These are phyloP conservation scores for Monochamus saltuarius DNA, from an alignment of 1,140 invertebrate genomes.

Conservation along the genomic window DNA sequence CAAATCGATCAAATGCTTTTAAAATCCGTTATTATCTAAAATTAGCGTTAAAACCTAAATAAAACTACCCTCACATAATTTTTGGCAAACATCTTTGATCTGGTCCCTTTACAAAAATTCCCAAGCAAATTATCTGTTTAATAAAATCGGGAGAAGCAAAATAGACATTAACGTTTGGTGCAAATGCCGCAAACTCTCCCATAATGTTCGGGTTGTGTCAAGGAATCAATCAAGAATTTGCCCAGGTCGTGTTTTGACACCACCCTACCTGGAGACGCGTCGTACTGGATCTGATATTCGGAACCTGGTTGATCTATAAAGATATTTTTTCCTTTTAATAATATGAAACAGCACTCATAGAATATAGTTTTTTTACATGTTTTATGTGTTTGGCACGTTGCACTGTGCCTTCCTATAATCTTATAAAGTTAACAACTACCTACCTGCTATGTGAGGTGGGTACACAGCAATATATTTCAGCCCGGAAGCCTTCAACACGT, in stretches of 20 bases:
- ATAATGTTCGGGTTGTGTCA: slow-evolving; percentile 67
- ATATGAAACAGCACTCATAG: no score
- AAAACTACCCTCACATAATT: not conserved
- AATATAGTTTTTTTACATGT: no score
- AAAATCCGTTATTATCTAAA: no score
- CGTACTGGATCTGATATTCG: slow-evolving; percentile 59
- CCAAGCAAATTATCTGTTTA: not conserved
- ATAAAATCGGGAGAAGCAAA: not conserved
- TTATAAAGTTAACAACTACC: slow-evolving; percentile 11
- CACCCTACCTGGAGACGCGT: slow-evolving; percentile 63
- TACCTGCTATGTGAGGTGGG: slow-evolving; percentile 79
- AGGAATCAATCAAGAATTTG: slow-evolving; percentile 70
- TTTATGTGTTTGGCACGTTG: no score
- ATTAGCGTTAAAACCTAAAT: no score
- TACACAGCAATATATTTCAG: slow-evolving; percentile 77
- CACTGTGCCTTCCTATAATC: no score
- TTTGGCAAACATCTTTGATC: slow-evolving; percentile 3
- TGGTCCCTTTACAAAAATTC: not conserved
- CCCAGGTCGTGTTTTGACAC: slow-evolving; percentile 77
- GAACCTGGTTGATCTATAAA: slow-evolving; percentile 59
- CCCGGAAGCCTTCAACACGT: slow-evolving; percentile 64
- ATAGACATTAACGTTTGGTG: slow-evolving; percentile 20
- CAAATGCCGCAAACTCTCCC: slow-evolving; percentile 66
- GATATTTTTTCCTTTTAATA: not conserved
- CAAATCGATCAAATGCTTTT: slow-evolving; percentile 1